Conservation (phyloP, 53 echinoderm and acorn worm species). For the Antedon mediterranea region DNA sequence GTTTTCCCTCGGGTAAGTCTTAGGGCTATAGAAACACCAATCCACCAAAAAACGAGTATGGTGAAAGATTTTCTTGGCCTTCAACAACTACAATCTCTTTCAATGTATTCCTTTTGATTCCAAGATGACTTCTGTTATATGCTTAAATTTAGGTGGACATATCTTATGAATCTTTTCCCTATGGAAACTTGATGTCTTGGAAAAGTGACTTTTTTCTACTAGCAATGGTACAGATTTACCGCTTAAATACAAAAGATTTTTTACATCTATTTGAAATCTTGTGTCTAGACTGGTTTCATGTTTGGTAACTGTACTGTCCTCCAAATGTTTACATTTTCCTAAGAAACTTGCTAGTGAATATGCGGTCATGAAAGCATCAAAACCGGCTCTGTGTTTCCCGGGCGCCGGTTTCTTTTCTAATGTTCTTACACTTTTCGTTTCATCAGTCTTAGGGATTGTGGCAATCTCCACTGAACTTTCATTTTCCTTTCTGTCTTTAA, state of each 20-base stretch:
- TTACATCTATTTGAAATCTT: conserved; percentile 20
- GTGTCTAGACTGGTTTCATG: background rate
- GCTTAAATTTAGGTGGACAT: background rate
- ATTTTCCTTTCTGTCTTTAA: too few relatives aligned
- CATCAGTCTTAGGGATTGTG: background rate
- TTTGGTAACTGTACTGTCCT: background rate
- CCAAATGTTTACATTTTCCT: background rate
- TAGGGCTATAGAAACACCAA: too few relatives aligned
- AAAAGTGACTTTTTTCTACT: conserved; percentile 65
- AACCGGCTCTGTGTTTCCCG: conserved; percentile 72
- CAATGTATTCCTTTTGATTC: background rate
- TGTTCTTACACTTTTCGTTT: background rate
- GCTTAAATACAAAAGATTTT: conserved; percentile 66
- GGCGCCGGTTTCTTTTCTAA: background rate
- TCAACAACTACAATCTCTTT: background rate
- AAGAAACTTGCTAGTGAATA: conserved; percentile 65
- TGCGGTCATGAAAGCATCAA: conserved; percentile 98
- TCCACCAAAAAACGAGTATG: too few relatives aligned
- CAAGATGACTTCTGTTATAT: background rate
- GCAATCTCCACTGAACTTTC: too few relatives aligned
- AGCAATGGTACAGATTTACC: conserved; percentile 78
- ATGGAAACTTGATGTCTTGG: conserved; percentile 62
- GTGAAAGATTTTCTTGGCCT: too few relatives aligned
- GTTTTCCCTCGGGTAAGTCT: too few relatives aligned
- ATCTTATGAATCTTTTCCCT: conserved; percentile 62